Conservation (phyloP, 2,888 invertebrate species). For the Shargacucullia verbasci region DNA sequence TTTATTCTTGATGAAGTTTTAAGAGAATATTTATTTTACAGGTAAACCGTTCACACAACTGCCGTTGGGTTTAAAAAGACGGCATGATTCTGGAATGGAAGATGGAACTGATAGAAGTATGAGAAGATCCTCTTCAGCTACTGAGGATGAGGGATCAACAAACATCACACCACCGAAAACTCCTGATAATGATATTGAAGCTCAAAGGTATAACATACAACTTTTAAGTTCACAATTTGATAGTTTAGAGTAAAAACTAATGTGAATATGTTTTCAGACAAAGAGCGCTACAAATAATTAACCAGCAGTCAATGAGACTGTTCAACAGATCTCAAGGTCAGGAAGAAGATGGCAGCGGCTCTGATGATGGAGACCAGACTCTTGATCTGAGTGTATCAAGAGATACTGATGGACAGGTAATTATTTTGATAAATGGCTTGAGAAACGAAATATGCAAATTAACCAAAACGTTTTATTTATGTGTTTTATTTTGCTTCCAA, state of each 20-base stretch:
- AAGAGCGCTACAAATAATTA: slow-evolving; percentile 84
- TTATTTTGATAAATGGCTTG: slow-evolving; percentile 6
- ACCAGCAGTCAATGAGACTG: slow-evolving; percentile 84
- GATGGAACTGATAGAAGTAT: slow-evolving; percentile 79
- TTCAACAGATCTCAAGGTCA: slow-evolving; percentile 77
- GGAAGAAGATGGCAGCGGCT: slow-evolving; percentile 85
- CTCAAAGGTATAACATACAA: slow-evolving; percentile 73
- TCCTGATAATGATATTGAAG: slow-evolving; percentile 84
- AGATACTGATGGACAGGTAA: slow-evolving; percentile 86
- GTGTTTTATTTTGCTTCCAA: slow-evolving; percentile 20
- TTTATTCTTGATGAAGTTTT: slow-evolving; percentile 34
- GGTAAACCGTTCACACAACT: slow-evolving; percentile 85
- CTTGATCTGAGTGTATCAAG: slow-evolving; percentile 86
- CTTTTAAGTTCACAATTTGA: not conserved
- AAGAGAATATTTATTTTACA: slow-evolving; percentile 48
- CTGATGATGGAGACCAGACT: slow-evolving; percentile 87
- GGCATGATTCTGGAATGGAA: slow-evolving; percentile 80
- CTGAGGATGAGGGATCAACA: slow-evolving; percentile 85
- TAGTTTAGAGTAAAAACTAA: slow-evolving; percentile 11
- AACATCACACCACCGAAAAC: slow-evolving; percentile 87
- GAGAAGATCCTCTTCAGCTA: slow-evolving; percentile 83
- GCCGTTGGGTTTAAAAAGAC: slow-evolving; percentile 80
- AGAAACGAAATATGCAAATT: slow-evolving; percentile 32
- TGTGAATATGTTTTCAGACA: slow-evolving; percentile 69
- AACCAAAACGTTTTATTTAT: slow-evolving; percentile 8